Evolutionary conservation across 1,140 invertebrate genomes (phyloP).

Genomic region (Drosophila arawakana): DNA sequence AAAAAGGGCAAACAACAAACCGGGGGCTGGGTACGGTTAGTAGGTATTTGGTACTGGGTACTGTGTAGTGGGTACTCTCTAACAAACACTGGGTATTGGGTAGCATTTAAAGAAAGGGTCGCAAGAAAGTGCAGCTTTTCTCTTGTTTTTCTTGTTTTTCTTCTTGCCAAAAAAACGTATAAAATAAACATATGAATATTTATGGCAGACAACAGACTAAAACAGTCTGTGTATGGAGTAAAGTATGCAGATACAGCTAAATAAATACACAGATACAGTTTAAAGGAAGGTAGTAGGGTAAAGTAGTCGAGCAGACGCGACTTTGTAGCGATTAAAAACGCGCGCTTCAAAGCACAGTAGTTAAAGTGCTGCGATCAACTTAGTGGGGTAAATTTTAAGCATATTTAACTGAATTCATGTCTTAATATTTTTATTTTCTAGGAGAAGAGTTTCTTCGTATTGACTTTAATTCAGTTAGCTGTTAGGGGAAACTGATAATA

Average conservation of each 20-base stretch:
- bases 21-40: background rate
- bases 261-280: background rate
- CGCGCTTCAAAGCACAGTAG: background rate
- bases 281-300: background rate
- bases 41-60: background rate
- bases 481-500: too few species aligned
- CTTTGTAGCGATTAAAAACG: constrained; percentile 26
- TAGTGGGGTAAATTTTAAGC: background rate
- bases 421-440: too few species aligned
- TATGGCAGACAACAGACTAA: constrained; percentile 41
- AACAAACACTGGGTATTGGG: background rate
- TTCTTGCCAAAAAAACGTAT: constrained; percentile 25
- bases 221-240: background rate
- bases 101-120: background rate
- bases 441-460: too few species aligned
- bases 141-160: constrained; percentile 14
- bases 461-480: too few species aligned
- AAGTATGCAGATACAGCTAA: constrained; percentile 1
- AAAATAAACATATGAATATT: constrained; percentile 78
- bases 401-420: too few species aligned
- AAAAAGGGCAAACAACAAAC: background rate
- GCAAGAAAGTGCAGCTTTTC: constrained; percentile 39
- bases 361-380: constrained; percentile 27
- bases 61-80: background rate
- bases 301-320: constrained; percentile 23